Evolutionary conservation across 2,888 invertebrate genomes (phyloP).

Genomic region (Diabrotica balteata): DNA sequence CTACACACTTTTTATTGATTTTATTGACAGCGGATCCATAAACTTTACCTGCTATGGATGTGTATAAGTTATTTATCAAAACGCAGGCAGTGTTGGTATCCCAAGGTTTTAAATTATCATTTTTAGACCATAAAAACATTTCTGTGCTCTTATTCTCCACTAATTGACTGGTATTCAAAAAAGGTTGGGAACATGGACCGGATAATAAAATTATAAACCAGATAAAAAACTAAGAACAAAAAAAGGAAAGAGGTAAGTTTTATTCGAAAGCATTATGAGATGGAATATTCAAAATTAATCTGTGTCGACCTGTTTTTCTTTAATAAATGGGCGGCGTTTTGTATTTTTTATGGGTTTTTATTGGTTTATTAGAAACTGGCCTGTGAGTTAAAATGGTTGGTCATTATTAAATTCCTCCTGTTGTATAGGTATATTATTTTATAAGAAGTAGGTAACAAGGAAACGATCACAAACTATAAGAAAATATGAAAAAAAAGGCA

Average conservation of each 20-base stretch:
- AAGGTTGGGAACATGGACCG: conserved; percentile 41
- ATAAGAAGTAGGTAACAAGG: too few relatives aligned
- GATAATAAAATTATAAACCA: conserved; percentile 45
- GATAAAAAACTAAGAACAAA: conserved; percentile 27
- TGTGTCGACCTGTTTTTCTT: conserved; percentile 20
- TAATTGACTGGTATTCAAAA: conserved; percentile 51
- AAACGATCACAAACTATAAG: too few relatives aligned
- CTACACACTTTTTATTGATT: conserved; percentile 30
- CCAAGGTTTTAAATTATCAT: conserved; percentile 54
- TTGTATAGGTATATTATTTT: too few relatives aligned
- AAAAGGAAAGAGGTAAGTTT: conserved; percentile 31
- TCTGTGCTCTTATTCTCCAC: conserved; percentile 46
- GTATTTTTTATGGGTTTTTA: too few relatives aligned
- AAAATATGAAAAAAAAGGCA: too few relatives aligned
- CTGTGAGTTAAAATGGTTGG: too few relatives aligned
- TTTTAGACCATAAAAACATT: conserved; percentile 48
- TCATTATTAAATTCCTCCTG: too few relatives aligned
- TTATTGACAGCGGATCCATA: conserved; percentile 50
- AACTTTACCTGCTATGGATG: conserved; percentile 52
- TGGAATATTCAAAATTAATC: conserved; percentile 42
- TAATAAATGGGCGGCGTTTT: conserved; percentile 12
- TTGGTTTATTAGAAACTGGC: too few relatives aligned
- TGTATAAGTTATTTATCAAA: conserved; percentile 53
- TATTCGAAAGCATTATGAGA: conserved; percentile 37
- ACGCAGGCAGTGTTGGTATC: conserved; percentile 51